Evolutionary conservation across 1,140 invertebrate genomes (phyloP), one percentile per base, ranked within the genome.

Genomic region (Ceratosolen fusciceps): DNA sequence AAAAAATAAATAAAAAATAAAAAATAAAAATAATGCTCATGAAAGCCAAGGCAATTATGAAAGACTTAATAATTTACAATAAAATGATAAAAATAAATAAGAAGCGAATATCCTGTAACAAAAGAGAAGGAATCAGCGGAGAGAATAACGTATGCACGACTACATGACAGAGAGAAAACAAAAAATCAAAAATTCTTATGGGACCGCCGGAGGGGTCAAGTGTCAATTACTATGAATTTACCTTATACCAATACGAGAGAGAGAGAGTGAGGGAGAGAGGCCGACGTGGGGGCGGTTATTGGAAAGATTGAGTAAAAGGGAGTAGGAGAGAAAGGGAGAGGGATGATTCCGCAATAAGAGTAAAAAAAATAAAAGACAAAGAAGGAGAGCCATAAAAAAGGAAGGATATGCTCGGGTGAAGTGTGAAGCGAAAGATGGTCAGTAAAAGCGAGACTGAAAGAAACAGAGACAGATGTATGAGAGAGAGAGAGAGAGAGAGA

Each of bases 161-260:
- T 49, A 9, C 56, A n/a, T 10, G 29, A 43, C 1, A 24, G 43
- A 37, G 31, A 5, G 26, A 56, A 52, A 37, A 31, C 10, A 26
- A 3, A 39, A 31, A 73, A 73, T n/a, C n/a, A 72, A 68, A 58
- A 73, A 39, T 73, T 37, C 71, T 56, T 26, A 31, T 34, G 52
- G 65, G 34, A 24, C 65, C 26, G 58, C 77, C 71, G 29, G 47
- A 67, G 77, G 72, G 78, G 78, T 80, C 78, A 80, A 80, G 72
- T 80, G 78, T 80, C 78, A 80, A 80, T 80, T 80, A 80, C 62
- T 74, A 73, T 52, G 72, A 80, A 80, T 80, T 80, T 80, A 80
- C 71, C 72, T 80, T 80, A 54, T 74, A 49, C 60, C 72, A 74
- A 80, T 80, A 79, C 58, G 52, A 26, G 34, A 56, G 74, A 58